Evolutionary conservation across 1,140 invertebrate genomes (phyloP).

Genomic region (Apis cerana): DNA sequence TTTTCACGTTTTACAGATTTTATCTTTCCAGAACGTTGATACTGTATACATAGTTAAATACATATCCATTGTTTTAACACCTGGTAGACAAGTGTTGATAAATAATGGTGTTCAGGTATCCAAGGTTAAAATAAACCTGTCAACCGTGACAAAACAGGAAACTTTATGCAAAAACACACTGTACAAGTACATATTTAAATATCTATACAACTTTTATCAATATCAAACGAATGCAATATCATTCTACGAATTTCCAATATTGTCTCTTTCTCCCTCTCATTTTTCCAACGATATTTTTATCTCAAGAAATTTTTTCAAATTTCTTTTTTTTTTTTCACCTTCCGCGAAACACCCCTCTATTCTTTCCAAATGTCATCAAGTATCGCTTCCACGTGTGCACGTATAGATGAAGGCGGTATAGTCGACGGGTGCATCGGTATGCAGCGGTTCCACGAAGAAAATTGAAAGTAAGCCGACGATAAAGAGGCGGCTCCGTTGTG

Average conservation of each 20-base stretch:
- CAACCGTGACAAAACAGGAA: background rate
- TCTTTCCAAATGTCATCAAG: conserved; percentile 27
- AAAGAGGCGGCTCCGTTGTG: conserved; percentile 59
- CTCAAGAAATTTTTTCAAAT: background rate
- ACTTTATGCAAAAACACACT: background rate
- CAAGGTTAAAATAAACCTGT: background rate
- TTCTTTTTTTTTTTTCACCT: background rate
- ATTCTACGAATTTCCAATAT: too few relatives aligned
- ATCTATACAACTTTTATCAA: too few relatives aligned
- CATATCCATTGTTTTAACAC: background rate
- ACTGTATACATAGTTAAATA: background rate
- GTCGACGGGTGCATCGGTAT: conserved; percentile 55
- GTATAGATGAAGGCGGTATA: conserved; percentile 14
- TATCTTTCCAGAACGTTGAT: background rate
- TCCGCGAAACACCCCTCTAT: background rate
- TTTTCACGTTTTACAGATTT: background rate
- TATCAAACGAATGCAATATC: too few relatives aligned
- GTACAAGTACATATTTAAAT: background rate
- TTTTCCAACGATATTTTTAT: too few relatives aligned
- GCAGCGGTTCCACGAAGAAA: conserved; percentile 64
- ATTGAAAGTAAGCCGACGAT: conserved; percentile 71
- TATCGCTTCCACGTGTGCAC: conserved; percentile 35
- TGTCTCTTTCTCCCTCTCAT: too few relatives aligned
- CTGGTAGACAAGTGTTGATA: background rate
- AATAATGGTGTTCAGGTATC: background rate